Evolutionary conservation across 2,888 invertebrate species (phyloP), one percentile per base, ranked within the genome.

Genomic region (Eledone cirrhosa): DNA sequence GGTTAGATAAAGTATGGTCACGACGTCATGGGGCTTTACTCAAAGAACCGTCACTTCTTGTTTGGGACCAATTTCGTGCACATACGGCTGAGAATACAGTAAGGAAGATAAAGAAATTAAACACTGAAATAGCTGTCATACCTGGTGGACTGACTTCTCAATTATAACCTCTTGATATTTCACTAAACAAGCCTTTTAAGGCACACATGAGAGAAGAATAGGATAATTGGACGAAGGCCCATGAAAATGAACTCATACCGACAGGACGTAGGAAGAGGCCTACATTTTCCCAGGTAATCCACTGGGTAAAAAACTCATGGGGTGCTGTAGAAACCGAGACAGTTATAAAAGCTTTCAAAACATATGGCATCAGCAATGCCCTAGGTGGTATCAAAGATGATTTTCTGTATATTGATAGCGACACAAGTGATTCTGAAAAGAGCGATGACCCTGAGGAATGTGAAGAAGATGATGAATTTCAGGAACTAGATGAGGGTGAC

Each of bases 271-370:
- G 3, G 63, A 63, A 63, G 63, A 63, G 13, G 24, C 63, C 63
- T 63, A 63, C 63, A 24, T 63, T 63, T 63, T 63, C 63, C 11
- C 63, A 63, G 63, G 13, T 63, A 7, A 8, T 13, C 63, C 2
- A 63, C 7, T 63, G 63, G 2, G 63, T 24, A 13, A 63, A 63
- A 63, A 63, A 63, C 13, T 63, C 63, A 13, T 1, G 63, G 63
- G 24, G 13, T 7, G 63, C 2, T 7, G 63, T 63, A 13, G 13
- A 63, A 63, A 63, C 63, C 24, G 63, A 63, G 13, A 53, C 53
- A 24, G 13, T 63, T 63, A 63, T 63, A 63, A 63, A 63, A 63
- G 22, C 7, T 63, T 63, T 63, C 63, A 63, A 63, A 63, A 63
- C 4, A 41, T 41, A 8, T 41, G 33, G 33, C 8, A 41, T 0